A percentile compares a stretch with the other conserved stretches of the same genome.
These are phyloP conservation scores for Galeopterus variegatus DNA, from an alignment of 2,113 vertebrate species.

Conservation along the genomic window DNA sequence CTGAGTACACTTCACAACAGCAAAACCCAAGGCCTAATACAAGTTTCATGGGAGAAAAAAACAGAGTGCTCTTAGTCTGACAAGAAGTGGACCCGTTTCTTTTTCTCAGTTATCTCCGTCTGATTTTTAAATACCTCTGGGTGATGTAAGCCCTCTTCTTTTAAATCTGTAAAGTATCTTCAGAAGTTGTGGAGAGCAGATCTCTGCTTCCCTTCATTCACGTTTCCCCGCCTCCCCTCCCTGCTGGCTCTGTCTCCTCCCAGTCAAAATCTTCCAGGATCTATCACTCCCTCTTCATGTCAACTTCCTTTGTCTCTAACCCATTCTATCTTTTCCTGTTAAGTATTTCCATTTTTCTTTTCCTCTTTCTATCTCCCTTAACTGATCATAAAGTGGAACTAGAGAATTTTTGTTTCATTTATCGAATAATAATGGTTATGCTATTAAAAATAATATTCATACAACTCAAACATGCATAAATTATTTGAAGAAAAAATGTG, in stretches of 20 bases:
- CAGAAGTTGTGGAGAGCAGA: neutral
- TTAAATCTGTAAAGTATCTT: neutral
- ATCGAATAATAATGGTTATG: neutral
- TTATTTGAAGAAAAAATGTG: neutral
- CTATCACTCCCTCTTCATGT: neutral
- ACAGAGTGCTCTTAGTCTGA: neutral
- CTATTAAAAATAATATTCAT: neutral
- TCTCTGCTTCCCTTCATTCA: neutral
- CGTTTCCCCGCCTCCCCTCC: neutral
- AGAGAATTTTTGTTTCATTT: neutral
- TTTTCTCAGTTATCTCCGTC: neutral
- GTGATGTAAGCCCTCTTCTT: neutral
- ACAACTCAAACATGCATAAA: conserved; percentile 32
- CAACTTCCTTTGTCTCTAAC: neutral
- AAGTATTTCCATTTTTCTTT: neutral
- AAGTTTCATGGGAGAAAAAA: neutral
- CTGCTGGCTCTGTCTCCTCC: neutral
- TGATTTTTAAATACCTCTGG: neutral
- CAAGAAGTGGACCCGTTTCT: neutral
- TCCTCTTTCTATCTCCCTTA: neutral
- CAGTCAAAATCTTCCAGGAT: neutral
- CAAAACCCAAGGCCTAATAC: neutral
- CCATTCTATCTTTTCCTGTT: neutral
- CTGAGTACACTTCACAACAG: neutral
- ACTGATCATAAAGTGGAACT: neutral